Base-by-base conservation (phyloP, 2,888 invertebrate genomes). In the Nemurella pictetii region DNA sequence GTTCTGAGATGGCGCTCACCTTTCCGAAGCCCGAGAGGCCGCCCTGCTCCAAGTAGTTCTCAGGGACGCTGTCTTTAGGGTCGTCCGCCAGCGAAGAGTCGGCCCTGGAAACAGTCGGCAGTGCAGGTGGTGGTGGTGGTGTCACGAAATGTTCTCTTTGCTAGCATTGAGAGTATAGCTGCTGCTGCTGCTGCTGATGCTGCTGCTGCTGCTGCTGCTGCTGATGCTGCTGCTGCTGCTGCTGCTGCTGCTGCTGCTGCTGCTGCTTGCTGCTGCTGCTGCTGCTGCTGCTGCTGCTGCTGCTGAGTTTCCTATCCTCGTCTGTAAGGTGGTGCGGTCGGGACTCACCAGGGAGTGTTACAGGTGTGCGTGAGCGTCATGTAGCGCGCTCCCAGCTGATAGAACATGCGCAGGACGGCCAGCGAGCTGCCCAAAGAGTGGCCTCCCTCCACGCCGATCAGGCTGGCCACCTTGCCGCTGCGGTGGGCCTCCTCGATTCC, bases 371-470 rank as follows among this genome's bases (percentile, higher is more conserved):
- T 96, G 72, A 96, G 92, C 80, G 96, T 96, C 91, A 96, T 93
- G 90, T 96, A 96, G 81, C 96, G 92, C 29, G 95, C 96, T 9
- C 96, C 98, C 83, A 98, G 93, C 86, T 96, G 95, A 90, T 98
- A 97, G 91, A 97, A 96, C 88, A 96, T 96, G 87, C 98, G 93
- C 86, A 98, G 92, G 84, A 96, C 96, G 27, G 96, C 97, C 88
- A 98, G 91, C 82, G 97, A 97, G 89, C 96, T 97, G 87, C 97
- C 97, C 84, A 98, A 94, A 35, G 96, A 95, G 90, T 98, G 98
- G 7, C 98, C 98, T 55, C 98, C 97, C 91, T 98, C 98, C 78
- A 98, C 95, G 29, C 97, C 98, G 87, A 98, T 96, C 88, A 98
- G 92, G 87, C 97, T 97, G 74, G 96, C 97, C 87, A 98, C 95